These are phyloP conservation scores for Ceratosolen fusciceps DNA, from an alignment of 1,140 invertebrate genomes.

Conservation along the genomic window DNA sequence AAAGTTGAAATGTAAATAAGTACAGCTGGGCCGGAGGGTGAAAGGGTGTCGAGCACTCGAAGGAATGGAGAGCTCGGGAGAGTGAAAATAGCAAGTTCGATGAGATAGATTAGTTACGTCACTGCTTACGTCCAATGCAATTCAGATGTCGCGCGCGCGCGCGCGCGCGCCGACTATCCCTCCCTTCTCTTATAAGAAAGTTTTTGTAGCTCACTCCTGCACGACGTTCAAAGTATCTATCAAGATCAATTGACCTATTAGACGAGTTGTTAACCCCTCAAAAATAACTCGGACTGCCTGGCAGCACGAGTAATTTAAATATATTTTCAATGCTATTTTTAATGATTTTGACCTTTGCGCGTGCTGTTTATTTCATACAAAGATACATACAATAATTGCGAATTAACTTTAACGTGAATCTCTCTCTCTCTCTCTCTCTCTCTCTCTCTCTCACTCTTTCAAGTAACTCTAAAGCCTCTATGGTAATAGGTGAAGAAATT, in stretches of 20 bases:
- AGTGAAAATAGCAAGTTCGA: slow-evolving; percentile 40
- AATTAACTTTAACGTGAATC: neutral
- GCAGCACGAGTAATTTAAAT: neutral
- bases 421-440: too few relatives aligned
- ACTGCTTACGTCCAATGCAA: slow-evolving; percentile 34
- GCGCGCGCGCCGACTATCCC: slow-evolving; percentile 22
- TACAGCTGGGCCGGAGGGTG: too few relatives aligned
- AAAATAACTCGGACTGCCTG: neutral
- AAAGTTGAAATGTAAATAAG: too few relatives aligned
- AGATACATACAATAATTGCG: neutral
- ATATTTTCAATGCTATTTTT: neutral
- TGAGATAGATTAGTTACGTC: slow-evolving; percentile 43
- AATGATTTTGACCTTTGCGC: neutral
- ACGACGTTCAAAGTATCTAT: slow-evolving; percentile 44
- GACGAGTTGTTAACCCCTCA: slow-evolving; percentile 21
- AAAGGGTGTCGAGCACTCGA: too few relatives aligned
- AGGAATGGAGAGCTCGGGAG: neutral
- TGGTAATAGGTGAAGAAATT: too few relatives aligned
- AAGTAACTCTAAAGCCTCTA: too few relatives aligned
- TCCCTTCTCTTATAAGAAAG: slow-evolving; percentile 30
- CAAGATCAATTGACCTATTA: slow-evolving; percentile 48
- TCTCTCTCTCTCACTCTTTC: too few relatives aligned
- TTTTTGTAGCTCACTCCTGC: neutral
- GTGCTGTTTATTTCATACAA: neutral
- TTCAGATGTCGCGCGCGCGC: slow-evolving; percentile 34